phyloP scores from a whole-genome alignment of 2,113 vertebrate species.

The Mastomys natalensis region DNA sequence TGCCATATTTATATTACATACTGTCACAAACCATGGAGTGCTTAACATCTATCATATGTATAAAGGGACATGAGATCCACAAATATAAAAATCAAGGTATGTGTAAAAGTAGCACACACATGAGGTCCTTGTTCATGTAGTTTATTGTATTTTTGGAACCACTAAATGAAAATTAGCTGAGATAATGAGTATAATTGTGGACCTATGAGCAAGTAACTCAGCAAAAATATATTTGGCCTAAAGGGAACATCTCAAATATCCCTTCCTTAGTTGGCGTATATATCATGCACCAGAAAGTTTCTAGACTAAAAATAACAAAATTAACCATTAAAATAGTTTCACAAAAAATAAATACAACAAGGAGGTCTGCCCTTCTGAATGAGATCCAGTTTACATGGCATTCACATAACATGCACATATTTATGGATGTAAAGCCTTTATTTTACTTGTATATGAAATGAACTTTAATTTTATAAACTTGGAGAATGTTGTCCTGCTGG shows the following conservation, averaged over 20 bases:
- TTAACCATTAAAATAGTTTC: not conserved
- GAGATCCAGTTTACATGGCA: not conserved
- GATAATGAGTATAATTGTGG: not conserved
- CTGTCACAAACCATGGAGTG: not conserved
- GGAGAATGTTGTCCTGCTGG: not conserved
- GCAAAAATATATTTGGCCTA: not conserved
- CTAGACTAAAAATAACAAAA: not conserved
- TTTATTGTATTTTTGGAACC: not conserved
- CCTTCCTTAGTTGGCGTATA: not conserved
- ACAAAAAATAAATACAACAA: not conserved
- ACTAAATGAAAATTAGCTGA: not conserved
- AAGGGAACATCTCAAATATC: not conserved
- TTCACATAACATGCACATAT: not conserved
- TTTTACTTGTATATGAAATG: not conserved
- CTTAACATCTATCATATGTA: not conserved
- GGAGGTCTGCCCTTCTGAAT: no score
- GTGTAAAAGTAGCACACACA: not conserved
- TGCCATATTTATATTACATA: not conserved
- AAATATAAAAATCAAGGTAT: not conserved
- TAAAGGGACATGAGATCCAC: not conserved
- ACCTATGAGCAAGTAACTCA: constrained; percentile 19
- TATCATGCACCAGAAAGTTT: not conserved
- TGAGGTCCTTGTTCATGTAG: not conserved
- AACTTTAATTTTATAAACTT: not conserved
- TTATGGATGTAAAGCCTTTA: not conserved